Evolutionary conservation across 2,888 invertebrate species (phyloP).

Genomic region (Bellardia bayeri): DNA sequence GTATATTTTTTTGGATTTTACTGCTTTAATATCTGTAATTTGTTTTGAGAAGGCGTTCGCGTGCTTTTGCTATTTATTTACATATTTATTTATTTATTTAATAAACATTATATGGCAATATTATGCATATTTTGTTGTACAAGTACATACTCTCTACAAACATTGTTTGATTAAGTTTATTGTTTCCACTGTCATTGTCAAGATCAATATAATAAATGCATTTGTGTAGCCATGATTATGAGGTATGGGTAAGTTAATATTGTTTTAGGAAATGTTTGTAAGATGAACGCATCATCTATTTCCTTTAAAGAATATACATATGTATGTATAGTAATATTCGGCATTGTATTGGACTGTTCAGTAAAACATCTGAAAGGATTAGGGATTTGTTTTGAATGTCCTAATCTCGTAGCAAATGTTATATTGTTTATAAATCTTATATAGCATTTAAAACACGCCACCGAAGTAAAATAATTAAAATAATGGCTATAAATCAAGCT

Average conservation of each 20-base stretch:
- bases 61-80: constrained; percentile 62
- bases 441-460: no score
- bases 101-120: constrained; percentile 37
- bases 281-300: no score
- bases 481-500: no score
- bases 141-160: neutral
- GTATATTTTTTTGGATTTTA: neutral
- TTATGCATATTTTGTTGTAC: constrained; percentile 29
- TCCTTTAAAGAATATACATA: no score
- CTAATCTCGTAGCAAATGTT: no score
- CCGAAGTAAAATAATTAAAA: no score
- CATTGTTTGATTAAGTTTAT: constrained; percentile 37
- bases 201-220: constrained; percentile 53
- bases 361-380: no score
- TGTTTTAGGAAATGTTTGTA: neutral
- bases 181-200: constrained; percentile 55
- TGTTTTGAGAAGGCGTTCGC: constrained; percentile 61
- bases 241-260: neutral
- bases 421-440: no score
- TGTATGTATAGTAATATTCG: no score
- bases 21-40: neutral
- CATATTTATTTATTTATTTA: constrained; percentile 43
- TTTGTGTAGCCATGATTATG: neutral
- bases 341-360: no score
- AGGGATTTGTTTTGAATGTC: no score